Evolutionary conservation across 2,888 invertebrate species (phyloP), one percentile per base, ranked within the genome.

Genomic region (Dicycla oo): DNA sequence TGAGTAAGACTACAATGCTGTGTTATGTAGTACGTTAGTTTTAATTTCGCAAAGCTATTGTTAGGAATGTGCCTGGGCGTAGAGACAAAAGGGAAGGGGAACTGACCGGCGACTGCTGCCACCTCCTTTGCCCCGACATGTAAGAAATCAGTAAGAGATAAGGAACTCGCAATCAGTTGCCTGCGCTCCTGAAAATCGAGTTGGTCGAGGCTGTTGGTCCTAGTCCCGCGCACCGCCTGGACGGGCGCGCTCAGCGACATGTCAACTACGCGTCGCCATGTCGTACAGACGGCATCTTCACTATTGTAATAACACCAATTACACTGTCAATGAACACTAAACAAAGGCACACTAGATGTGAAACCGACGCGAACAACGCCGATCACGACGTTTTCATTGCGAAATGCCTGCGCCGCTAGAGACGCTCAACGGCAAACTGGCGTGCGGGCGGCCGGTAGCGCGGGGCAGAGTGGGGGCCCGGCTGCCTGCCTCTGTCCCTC

Each of bases 111-210:
- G 85, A 95, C 96, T 80, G 96, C 96, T 87, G 95, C 96, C 86
- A 96, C 96, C 90, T 96, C 96, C 90, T 96, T 96, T 75, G 97
- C 97, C 84, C 97, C 97, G 90, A 97, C 97, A 83, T 98, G 97
- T 86, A 98, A 94, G 90, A 98, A 98, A 94, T 98, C 98, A 84
- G 98, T 98, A 78, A 98, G 96, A 81, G 98, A 98, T 91, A 98
- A 93, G 66, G 98, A 98, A 81, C 98, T 98, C 62, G 98, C 98
- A 84, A 98, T 98, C 90, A 98, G 96, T 94, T 98, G 98, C 88
- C 98, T 96, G 93, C 98, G 98, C 96, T 98, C 98, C 94, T 98
- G 98, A 93, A 98, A 98, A 96, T 98, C 98, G 73, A 98, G 97
- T 95, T 98, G 98, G 96, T 98, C 98, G 96, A 98, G 97, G 91